These are phyloP conservation scores for Acromyrmex heyeri DNA, from an alignment of 1,140 invertebrate genomes.

Conservation along the genomic window DNA sequence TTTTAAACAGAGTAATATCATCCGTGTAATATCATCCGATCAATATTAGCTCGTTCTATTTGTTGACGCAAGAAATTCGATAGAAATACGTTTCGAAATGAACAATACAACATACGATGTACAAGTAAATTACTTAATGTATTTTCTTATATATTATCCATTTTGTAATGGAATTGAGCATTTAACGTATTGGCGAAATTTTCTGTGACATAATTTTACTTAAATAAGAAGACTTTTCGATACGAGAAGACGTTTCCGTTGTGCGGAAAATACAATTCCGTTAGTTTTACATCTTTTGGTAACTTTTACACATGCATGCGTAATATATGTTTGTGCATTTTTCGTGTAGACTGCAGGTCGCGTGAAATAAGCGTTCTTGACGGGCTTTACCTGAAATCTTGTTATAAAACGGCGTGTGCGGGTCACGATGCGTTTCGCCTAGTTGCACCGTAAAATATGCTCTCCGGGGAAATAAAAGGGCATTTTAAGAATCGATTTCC, in stretches of 20 bases:
- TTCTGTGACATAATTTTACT: background rate
- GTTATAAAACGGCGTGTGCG: constrained; percentile 37
- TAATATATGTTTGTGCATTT: background rate
- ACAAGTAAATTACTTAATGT: background rate
- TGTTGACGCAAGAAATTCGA: constrained; percentile 27
- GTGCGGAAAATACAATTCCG: background rate
- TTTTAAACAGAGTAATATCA: background rate
- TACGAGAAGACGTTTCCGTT: background rate
- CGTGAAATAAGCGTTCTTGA: constrained; percentile 27
- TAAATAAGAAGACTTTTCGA: background rate
- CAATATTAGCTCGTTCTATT: constrained; percentile 31
- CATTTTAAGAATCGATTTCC: constrained; percentile 62
- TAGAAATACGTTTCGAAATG: background rate
- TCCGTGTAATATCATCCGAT: background rate
- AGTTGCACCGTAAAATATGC: constrained; percentile 41
- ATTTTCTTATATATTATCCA: background rate
- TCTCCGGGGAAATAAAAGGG: constrained; percentile 44
- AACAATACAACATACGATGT: background rate
- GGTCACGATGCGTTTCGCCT: constrained; percentile 19
- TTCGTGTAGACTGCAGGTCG: background rate
- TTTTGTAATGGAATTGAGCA: background rate
- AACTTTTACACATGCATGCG: background rate
- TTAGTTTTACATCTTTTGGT: background rate
- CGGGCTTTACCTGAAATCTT: constrained; percentile 30
- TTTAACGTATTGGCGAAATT: background rate